Evolutionary conservation across 2,888 invertebrate genomes (phyloP).

Genomic region (Andricus curvator): DNA sequence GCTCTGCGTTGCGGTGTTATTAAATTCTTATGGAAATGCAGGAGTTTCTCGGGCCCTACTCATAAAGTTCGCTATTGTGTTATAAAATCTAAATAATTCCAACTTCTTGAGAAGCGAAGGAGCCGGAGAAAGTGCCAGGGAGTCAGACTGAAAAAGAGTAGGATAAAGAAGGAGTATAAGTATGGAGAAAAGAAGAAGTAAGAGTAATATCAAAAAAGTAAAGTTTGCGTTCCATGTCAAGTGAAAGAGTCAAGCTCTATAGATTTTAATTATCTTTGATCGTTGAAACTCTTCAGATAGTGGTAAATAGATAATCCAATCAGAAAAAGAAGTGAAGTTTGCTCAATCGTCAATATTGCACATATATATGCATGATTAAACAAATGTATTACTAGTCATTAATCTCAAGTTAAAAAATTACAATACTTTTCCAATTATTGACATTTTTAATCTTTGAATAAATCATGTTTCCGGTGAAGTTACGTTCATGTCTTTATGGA

Average conservation of each 20-base stretch:
- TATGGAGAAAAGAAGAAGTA: background rate
- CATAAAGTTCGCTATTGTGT: constrained; percentile 77
- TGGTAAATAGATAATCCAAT: no score
- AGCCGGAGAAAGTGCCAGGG: constrained; percentile 49
- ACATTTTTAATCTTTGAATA: no score
- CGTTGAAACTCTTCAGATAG: no score
- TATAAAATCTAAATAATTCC: constrained; percentile 77
- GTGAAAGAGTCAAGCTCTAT: background rate
- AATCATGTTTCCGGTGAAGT: no score
- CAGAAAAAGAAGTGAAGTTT: no score
- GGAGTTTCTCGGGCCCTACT: constrained; percentile 59
- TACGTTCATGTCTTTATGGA: no score
- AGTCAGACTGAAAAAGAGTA: constrained; percentile 39
- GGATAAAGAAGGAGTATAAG: constrained; percentile 5
- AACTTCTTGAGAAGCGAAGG: constrained; percentile 62
- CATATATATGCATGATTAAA: no score
- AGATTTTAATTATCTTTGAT: background rate
- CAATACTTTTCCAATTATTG: no score
- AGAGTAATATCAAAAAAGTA: background rate
- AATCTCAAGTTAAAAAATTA: no score
- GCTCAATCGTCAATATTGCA: no score
- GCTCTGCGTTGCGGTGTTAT: constrained; percentile 76
- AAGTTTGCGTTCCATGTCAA: background rate
- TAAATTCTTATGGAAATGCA: constrained; percentile 78
- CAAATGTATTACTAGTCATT: no score